phyloP scores from a whole-genome alignment of 2,888 invertebrate genomes.

The Rhingia rostrata region DNA sequence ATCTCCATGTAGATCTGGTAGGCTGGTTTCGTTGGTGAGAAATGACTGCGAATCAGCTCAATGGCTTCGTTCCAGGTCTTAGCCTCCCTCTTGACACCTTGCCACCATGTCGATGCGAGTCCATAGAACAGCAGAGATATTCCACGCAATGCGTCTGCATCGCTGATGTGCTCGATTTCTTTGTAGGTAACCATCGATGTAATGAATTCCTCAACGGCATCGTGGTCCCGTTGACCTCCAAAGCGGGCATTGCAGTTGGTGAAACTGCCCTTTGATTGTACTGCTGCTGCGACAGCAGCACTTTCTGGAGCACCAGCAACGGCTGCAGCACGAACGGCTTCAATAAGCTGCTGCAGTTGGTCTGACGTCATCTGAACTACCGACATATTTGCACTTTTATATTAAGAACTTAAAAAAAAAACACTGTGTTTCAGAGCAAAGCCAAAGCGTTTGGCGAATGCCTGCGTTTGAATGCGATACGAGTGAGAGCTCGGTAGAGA shows the following conservation, averaged over 20 bases:
- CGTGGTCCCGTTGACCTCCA: slow-evolving; percentile 79
- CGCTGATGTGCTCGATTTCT: slow-evolving; percentile 79
- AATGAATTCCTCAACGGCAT: slow-evolving; percentile 80
- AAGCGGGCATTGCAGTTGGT: slow-evolving; percentile 78
- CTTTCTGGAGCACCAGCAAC: slow-evolving; percentile 66
- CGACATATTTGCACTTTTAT: slow-evolving; percentile 74
- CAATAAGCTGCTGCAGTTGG: slow-evolving; percentile 79
- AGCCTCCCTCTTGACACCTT: slow-evolving; percentile 80
- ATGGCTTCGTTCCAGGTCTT: slow-evolving; percentile 80
- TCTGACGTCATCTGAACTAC: slow-evolving; percentile 79
- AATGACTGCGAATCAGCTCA: slow-evolving; percentile 79
- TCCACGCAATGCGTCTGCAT: slow-evolving; percentile 80
- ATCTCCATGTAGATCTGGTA: slow-evolving; percentile 81
- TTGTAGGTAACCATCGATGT: slow-evolving; percentile 79
- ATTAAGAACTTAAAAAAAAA: background rate
- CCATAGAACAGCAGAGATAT: slow-evolving; percentile 79
- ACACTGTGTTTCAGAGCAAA: slow-evolving; percentile 18
- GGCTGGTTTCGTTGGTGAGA: slow-evolving; percentile 80
- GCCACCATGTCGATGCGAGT: slow-evolving; percentile 81
- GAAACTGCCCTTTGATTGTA: slow-evolving; percentile 78
- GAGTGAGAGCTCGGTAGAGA: slow-evolving; percentile 60
- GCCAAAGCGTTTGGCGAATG: slow-evolving; percentile 65
- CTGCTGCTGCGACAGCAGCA: slow-evolving; percentile 40
- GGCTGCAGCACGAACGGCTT: slow-evolving; percentile 77
- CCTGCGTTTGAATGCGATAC: slow-evolving; percentile 51